A percentile compares a stretch with the other conserved stretches of the same genome.
Evolutionary conservation across 2,888 invertebrate species (phyloP).

Genomic region (Drosophila subquinaria): DNA sequence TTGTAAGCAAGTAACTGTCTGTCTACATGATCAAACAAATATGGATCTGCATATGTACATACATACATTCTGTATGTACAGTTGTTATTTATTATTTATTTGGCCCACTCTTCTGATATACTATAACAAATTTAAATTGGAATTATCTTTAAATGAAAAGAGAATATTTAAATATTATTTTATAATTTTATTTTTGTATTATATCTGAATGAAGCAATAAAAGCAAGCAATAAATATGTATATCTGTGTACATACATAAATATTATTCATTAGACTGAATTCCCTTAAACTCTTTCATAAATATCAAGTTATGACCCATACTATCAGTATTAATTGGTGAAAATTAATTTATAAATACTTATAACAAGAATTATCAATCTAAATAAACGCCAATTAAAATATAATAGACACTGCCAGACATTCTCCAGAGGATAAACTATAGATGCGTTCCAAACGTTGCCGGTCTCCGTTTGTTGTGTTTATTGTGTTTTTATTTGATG

Average conservation of each 20-base stretch:
- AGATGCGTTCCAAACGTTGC: slow-evolving; percentile 9
- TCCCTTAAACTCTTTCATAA: background rate
- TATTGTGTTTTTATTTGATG: slow-evolving; percentile 4
- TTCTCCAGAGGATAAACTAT: slow-evolving; percentile 39
- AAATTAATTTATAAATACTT: slow-evolving; percentile 16
- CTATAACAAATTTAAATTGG: no score
- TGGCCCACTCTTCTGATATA: no score
- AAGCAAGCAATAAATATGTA: background rate
- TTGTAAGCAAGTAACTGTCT: background rate
- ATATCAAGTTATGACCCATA: background rate
- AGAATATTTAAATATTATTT: no score
- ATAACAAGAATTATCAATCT: slow-evolving; percentile 34
- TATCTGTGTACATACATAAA: background rate
- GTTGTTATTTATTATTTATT: no score
- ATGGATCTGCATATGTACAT: background rate
- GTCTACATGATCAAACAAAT: background rate
- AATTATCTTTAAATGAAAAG: no score
- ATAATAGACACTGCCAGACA: slow-evolving; percentile 21
- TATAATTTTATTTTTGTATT: no score
- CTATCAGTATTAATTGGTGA: slow-evolving; percentile 19
- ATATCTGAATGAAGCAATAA: no score
- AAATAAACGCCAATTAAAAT: slow-evolving; percentile 45
- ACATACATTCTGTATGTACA: no score
- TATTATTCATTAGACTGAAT: background rate
- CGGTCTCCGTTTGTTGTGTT: slow-evolving; percentile 24